Percentiles rank a stretch among this genome's conserved stretches.
phyloP scores from a whole-genome alignment of 2,888 invertebrate genomes.

The Dynastes tityus region DNA sequence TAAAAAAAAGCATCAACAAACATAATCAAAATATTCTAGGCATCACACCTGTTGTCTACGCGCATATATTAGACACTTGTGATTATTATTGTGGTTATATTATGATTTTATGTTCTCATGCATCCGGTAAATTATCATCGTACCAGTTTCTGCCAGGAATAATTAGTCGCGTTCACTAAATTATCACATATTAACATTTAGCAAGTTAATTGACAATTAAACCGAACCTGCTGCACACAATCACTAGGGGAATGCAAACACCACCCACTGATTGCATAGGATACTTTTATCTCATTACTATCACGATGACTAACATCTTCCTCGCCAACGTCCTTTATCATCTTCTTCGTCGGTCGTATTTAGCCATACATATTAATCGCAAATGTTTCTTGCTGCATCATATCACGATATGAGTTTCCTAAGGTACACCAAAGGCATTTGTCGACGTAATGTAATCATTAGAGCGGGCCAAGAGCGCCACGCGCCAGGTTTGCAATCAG shows the following conservation, averaged over 20 bases:
- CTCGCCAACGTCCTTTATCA: neutral
- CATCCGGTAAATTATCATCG: conserved; percentile 43
- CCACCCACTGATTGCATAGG: conserved; percentile 23
- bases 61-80: conserved; percentile 8
- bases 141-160: conserved; percentile 29
- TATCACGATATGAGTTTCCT: conserved; percentile 27
- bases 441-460: conserved; percentile 38
- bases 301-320: neutral
- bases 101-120: conserved; percentile 15
- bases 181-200: conserved; percentile 43
- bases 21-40: conserved; percentile 8
- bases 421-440: conserved; percentile 35
- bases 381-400: conserved; percentile 17
- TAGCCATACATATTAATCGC: conserved; percentile 22
- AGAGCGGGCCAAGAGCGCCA: too few species aligned
- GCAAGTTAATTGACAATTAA: conserved; percentile 45
- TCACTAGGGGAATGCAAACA: conserved; percentile 18
- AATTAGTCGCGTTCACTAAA: conserved; percentile 35
- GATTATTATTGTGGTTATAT: conserved; percentile 12
- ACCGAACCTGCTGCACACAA: conserved; percentile 28
- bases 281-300: conserved; percentile 22
- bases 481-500: too few species aligned
- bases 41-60: conserved; percentile 12
- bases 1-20: neutral
- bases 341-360: neutral